phyloP scores from a whole-genome alignment of 2,113 vertebrate species.

The Antennarius striatus region DNA sequence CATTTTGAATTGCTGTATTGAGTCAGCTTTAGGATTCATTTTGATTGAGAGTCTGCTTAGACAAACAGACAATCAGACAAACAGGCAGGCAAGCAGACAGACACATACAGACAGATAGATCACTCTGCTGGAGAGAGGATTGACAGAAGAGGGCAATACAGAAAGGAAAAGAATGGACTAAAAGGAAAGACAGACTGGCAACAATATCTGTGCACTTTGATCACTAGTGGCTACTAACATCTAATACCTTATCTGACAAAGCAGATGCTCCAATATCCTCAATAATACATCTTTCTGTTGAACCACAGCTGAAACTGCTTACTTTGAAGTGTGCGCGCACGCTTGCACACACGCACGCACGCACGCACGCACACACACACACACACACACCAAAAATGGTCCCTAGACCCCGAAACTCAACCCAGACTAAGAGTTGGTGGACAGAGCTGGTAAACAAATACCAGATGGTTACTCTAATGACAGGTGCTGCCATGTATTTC shows the following conservation, averaged over 20 bases:
- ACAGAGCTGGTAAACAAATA: slow-evolving; percentile 64
- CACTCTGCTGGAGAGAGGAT: too few species aligned
- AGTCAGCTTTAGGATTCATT: too few species aligned
- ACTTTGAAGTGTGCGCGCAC: too few species aligned
- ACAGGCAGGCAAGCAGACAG: slow-evolving; percentile 1
- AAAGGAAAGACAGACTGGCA: slow-evolving; percentile 8
- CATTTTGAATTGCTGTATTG: too few species aligned
- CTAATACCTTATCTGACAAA: slow-evolving; percentile 64
- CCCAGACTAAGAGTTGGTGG: slow-evolving; percentile 53
- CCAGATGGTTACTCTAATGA: slow-evolving; percentile 60
- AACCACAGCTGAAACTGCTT: slow-evolving; percentile 13
- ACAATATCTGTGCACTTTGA: slow-evolving; percentile 57
- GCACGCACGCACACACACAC: neutral
- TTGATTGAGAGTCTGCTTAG: too few species aligned
- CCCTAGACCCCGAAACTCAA: slow-evolving; percentile 57
- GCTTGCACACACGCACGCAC: slow-evolving; percentile 16
- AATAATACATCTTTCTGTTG: slow-evolving; percentile 67
- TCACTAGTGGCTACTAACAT: slow-evolving; percentile 47
- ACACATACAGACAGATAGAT: neutral
- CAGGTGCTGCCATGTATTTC: slow-evolving; percentile 39
- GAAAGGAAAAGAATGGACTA: too few species aligned
- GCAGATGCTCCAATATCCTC: slow-evolving; percentile 66
- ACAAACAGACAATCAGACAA: too few species aligned
- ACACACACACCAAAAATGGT: slow-evolving; percentile 34
- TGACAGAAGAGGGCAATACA: too few species aligned